These are phyloP conservation scores for Halcyon leucocephala DNA, from an alignment of 2,797 vertebrate genomes.

Conservation along the genomic window DNA sequence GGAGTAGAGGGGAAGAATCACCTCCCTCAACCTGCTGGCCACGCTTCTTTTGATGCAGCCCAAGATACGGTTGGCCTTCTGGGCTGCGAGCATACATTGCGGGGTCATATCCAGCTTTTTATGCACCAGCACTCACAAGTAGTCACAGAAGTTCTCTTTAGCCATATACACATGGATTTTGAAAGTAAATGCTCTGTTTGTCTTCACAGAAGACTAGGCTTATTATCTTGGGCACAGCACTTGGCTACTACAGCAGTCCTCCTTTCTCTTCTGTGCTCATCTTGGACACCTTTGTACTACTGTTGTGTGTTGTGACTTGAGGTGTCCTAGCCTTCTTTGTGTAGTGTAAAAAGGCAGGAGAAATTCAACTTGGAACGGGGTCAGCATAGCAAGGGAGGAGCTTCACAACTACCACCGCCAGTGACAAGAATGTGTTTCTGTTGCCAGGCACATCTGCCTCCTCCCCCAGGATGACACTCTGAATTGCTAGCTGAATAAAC, in stretches of 20 bases:
- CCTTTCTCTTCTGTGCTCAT: background rate
- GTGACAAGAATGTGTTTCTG: background rate
- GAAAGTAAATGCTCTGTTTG: rapidly evolving
- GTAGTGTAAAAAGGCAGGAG: background rate
- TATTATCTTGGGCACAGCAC: background rate
- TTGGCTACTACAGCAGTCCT: background rate
- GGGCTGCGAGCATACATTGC: background rate
- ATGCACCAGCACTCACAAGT: background rate
- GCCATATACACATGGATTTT: background rate
- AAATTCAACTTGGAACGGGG: background rate
- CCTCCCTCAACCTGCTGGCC: background rate
- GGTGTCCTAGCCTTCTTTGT: background rate
- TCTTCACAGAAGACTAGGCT: background rate
- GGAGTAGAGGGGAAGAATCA: background rate
- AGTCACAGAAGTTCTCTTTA: background rate
- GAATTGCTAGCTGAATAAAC: background rate
- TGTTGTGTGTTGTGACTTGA: background rate
- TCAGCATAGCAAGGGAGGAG: background rate
- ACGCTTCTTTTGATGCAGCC: background rate
- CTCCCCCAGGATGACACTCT: rapidly evolving
- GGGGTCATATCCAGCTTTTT: background rate
- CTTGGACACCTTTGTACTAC: background rate
- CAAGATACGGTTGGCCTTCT: too few species aligned
- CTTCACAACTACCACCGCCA: too few species aligned
- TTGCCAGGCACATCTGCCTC: too few species aligned